Evolutionary conservation across 1,140 invertebrate species (phyloP), one percentile per base, ranked within the genome.

Genomic region (Zaprionus tsacasi): DNA sequence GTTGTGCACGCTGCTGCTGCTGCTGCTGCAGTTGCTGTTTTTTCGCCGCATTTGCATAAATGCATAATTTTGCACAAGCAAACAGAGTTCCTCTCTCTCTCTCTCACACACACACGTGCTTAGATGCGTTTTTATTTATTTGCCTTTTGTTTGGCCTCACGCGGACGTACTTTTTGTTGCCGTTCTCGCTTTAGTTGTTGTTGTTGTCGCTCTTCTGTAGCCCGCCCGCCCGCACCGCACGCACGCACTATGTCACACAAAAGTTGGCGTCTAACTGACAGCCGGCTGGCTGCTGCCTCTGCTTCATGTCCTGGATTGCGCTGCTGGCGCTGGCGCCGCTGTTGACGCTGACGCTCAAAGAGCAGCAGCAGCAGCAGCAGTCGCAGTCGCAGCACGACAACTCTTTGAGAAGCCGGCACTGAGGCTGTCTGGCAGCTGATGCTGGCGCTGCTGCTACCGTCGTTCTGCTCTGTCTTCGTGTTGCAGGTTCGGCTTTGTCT

Each of bases 231-330:
- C 59, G 60, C 57, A 67, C 50, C 48, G 67, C 66, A 63, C 63
- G 78, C 63, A 83, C 66, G 79, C 73, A 70, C 85, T 72, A 64
- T 71, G 64, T 58, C 67, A 61, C 75, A 81, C 81, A 70, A 68
- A 74, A 75, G 83, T 82, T 88, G 83, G 65, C 85, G 83, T 82
- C 59, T 76, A 82, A 87, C 83, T 87, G 83, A 82, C 66, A 64
- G 56, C 70, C 69, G 68, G 64, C 15, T 66, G 48, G 48, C 59
- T 35, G 58, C 68, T 48, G 52, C 52, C 56, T 38, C 68, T 56
- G 30, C 56, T 66, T 12, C 59, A 70, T 77, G 74, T 72, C 78
- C 78, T 72, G 69, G 83, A 78, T 75, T 54, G 48, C 50, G 67
- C 52, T 30, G 50, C 48, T 33, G 35, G 11, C 55, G 59, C 36